Percentiles rank a stretch among this genome's conserved stretches.
These are phyloP conservation scores for Macrosteles quadrilineatus DNA, from an alignment of 1,140 invertebrate species.

Conservation along the genomic window DNA sequence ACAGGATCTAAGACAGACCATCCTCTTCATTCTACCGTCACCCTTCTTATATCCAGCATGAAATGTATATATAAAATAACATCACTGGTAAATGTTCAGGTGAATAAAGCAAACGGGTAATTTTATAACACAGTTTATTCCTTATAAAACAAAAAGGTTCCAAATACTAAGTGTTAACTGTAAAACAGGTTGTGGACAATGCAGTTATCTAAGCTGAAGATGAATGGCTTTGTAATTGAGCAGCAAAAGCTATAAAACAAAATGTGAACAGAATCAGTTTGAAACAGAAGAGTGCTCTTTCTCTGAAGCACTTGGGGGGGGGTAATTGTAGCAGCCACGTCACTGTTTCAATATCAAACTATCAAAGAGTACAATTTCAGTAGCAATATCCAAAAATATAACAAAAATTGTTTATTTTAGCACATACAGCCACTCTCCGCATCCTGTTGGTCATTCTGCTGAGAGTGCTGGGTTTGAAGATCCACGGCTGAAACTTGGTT, in stretches of 20 bases:
- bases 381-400: slow-evolving; percentile 21
- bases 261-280: not conserved
- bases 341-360: slow-evolving; percentile 9
- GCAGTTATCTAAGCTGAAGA: slow-evolving; percentile 13
- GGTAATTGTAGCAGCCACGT: slow-evolving; percentile 4
- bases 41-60: too few species aligned
- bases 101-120: too few species aligned
- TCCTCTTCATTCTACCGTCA: too few species aligned
- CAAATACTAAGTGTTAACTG: slow-evolving; percentile 8
- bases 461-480: slow-evolving; percentile 72
- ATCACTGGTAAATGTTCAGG: too few species aligned
- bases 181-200: slow-evolving; percentile 11
- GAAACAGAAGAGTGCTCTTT: not conserved
- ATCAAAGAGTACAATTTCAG: not conserved
- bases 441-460: slow-evolving; percentile 70
- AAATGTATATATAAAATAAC: too few species aligned
- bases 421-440: slow-evolving; percentile 78
- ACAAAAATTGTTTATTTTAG: slow-evolving; percentile 51
- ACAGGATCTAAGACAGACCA: too few species aligned
- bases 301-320: not conserved
- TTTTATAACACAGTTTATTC: slow-evolving; percentile 10
- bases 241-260: not conserved
- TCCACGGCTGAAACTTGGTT: slow-evolving; percentile 67
- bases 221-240: not conserved
- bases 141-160: slow-evolving; percentile 2